These are phyloP conservation scores for Chaetogeoica ovagalla DNA, from an alignment of 2,888 invertebrate species.

Conservation along the genomic window DNA sequence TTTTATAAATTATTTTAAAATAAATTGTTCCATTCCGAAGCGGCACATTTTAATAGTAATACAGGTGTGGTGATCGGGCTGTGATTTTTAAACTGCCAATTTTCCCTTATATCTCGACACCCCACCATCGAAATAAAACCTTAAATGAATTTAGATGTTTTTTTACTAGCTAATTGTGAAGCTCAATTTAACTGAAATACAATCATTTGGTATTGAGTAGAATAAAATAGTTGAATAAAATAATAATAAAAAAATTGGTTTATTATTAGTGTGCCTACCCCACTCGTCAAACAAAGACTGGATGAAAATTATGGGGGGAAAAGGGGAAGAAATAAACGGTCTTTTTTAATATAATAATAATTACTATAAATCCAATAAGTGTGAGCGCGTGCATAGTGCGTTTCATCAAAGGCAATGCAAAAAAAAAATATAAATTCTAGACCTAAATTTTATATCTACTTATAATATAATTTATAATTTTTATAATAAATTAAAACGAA, in stretches of 20 bases:
- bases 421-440: conserved; percentile 3
- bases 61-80: conserved; percentile 52
- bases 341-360: conserved; percentile 25
- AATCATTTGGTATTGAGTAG: conserved; percentile 43
- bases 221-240: too few relatives aligned
- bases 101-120: conserved; percentile 43
- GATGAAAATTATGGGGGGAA: conserved; percentile 21
- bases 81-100: conserved; percentile 53
- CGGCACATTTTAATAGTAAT: conserved; percentile 49
- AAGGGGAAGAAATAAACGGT: conserved; percentile 1
- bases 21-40: conserved; percentile 45
- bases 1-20: conserved; percentile 52
- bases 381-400: conserved; percentile 23
- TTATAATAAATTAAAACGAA: conserved; percentile 37
- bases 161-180: conserved; percentile 52
- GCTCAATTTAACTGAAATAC: conserved; percentile 51
- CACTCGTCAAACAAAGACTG: conserved; percentile 36
- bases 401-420: conserved; percentile 25
- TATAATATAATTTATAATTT: conserved; percentile 42
- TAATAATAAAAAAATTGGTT: conserved; percentile 21
- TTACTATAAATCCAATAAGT: background rate
- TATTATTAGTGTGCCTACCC: conserved; percentile 17
- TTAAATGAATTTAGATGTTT: conserved; percentile 38
- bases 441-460: conserved; percentile 50
- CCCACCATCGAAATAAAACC: conserved; percentile 29